Conservation (phyloP, 1,140 invertebrate species). For the Drosophila pseudoobscura region DNA sequence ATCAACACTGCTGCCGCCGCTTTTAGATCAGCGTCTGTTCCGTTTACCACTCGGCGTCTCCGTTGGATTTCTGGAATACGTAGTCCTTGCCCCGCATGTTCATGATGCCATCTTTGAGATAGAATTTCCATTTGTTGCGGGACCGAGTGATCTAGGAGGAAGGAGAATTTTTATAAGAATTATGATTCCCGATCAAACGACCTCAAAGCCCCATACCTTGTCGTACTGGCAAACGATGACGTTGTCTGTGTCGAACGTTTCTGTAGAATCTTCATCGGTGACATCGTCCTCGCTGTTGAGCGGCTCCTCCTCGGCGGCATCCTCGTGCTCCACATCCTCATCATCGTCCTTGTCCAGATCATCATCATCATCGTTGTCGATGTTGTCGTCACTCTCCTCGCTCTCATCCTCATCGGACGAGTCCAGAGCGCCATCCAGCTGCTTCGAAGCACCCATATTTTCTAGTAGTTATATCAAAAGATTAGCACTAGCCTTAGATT, state of each 20-base stretch:
- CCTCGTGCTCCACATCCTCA: constrained; percentile 88
- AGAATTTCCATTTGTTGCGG: constrained; percentile 99
- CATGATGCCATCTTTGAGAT: constrained; percentile 99
- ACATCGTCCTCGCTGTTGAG: constrained; percentile 98
- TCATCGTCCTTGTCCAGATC: constrained; percentile 91
- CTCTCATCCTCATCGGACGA: constrained; percentile 90
- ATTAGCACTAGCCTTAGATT: not conserved
- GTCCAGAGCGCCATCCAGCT: constrained; percentile 89
- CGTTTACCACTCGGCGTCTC: constrained; percentile 98
- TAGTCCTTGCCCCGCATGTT: constrained; percentile 98
- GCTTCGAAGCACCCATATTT: constrained; percentile 70
- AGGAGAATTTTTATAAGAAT: not conserved
- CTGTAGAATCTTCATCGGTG: constrained; percentile 97
- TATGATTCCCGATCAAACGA: accelerated
- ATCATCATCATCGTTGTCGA: constrained; percentile 88
- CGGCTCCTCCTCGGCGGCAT: constrained; percentile 94
- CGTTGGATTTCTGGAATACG: constrained; percentile 99
- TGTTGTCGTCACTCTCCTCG: constrained; percentile 88
- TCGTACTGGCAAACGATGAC: constrained; percentile 99
- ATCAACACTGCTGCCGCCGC: constrained; percentile 16
- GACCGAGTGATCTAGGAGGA: constrained; percentile 93
- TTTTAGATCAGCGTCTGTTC: not conserved
- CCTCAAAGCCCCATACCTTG: constrained; percentile 87
- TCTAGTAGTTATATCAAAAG: constrained; percentile 33
- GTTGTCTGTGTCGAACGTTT: constrained; percentile 99